Conservation (phyloP, 2,888 invertebrate species). For the Trichogramma evanescens region DNA sequence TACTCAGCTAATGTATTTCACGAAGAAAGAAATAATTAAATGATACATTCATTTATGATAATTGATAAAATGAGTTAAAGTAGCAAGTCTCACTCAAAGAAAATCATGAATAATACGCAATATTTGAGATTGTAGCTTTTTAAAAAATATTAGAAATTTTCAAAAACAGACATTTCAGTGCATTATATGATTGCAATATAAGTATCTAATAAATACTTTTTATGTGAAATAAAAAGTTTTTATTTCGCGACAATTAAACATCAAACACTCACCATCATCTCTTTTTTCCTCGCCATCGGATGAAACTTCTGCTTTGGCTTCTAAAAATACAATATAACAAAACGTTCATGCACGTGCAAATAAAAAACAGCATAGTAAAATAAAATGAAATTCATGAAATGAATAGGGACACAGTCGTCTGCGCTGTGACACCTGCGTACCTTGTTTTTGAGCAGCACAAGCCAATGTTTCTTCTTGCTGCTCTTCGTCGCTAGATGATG, state of each 20-base stretch:
- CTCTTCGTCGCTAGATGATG: constrained; percentile 46
- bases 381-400: neutral
- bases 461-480: constrained; percentile 38
- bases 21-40: too few relatives aligned
- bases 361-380: constrained; percentile 1
- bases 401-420: neutral
- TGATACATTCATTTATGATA: too few relatives aligned
- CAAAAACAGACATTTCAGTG: too few relatives aligned
- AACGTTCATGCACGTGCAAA: constrained; percentile 30
- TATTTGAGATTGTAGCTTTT: too few relatives aligned
- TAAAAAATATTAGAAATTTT: too few relatives aligned
- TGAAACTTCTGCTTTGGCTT: constrained; percentile 43
- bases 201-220: too few relatives aligned
- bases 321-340: constrained; percentile 32
- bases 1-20: too few relatives aligned
- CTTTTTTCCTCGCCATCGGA: constrained; percentile 41
- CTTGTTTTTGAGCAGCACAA: constrained; percentile 51
- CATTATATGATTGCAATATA: too few relatives aligned
- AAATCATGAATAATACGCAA: too few relatives aligned
- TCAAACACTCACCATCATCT: constrained; percentile 30
- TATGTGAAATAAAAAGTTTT: neutral
- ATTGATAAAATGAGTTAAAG: too few relatives aligned
- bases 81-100: too few relatives aligned
- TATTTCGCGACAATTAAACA: neutral
- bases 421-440: constrained; percentile 44